Percentiles rank a stretch among this genome's conserved stretches.
Conservation (phyloP, 2,113 vertebrate species). For the Amphiprion percula region DNA sequence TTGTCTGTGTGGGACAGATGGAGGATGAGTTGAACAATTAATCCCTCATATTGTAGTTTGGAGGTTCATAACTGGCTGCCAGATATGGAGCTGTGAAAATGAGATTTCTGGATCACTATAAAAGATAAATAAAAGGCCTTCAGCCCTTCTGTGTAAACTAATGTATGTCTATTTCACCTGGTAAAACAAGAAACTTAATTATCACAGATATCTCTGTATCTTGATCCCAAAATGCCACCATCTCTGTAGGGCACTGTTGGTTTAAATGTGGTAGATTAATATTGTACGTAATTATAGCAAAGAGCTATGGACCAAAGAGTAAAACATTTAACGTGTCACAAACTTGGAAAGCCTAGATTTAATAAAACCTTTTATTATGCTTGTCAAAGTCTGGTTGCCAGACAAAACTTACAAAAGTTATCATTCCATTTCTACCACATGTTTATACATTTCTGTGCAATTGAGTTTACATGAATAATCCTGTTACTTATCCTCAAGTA, state of each 20-base stretch:
- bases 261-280: background rate
- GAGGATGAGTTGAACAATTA: background rate
- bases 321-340: background rate
- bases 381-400: conserved; percentile 87
- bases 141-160: background rate
- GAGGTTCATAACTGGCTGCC: background rate
- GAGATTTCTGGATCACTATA: background rate
- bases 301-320: background rate
- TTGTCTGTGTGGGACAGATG: too few species aligned
- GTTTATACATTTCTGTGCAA: conserved; percentile 82
- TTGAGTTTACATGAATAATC: conserved; percentile 62
- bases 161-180: background rate
- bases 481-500: conserved; percentile 47
- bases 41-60: background rate
- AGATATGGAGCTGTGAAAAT: background rate
- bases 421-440: conserved; percentile 79
- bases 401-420: conserved; percentile 86
- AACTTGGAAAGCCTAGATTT: conserved; percentile 29
- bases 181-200: background rate
- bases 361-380: conserved; percentile 83
- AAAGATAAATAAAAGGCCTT: background rate
- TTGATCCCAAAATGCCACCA: background rate
- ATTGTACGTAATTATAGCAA: background rate
- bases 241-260: background rate
- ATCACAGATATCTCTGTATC: background rate